Percentiles rank a stretch among this genome's conserved stretches.
Conservation (phyloP, 2,797 vertebrate species). For the Zenarchopterus dispar region DNA sequence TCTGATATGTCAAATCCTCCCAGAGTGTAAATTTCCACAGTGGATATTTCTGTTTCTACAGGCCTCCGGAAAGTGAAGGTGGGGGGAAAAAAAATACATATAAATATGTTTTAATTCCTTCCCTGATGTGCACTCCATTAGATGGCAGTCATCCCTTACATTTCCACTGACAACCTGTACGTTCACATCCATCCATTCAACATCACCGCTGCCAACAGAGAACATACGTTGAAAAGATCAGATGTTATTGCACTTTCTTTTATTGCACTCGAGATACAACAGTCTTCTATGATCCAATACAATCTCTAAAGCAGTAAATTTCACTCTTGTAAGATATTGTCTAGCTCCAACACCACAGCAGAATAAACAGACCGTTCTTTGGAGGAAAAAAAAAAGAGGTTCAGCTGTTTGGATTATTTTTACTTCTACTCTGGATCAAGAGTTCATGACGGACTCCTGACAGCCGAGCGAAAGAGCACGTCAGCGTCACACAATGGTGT, state of each 20-base stretch:
- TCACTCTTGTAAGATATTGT: constrained; percentile 36
- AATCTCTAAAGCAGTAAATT: constrained; percentile 53
- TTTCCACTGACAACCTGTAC: neutral
- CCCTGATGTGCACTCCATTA: constrained; percentile 8
- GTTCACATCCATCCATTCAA: too few relatives aligned
- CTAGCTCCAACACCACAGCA: constrained; percentile 53
- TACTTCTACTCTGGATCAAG: constrained; percentile 29
- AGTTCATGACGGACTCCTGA: constrained; percentile 5
- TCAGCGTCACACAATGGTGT: constrained; percentile 1
- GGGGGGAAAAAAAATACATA: too few relatives aligned
- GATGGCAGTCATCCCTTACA: constrained; percentile 16
- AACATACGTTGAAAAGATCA: constrained; percentile 20
- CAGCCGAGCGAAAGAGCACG: constrained; percentile 13
- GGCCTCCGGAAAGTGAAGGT: too few relatives aligned
- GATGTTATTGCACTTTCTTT: constrained; percentile 78
- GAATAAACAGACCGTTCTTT: constrained; percentile 52
- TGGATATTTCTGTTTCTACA: too few relatives aligned
- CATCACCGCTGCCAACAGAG: constrained; percentile 5
- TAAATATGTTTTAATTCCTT: too few relatives aligned
- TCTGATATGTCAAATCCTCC: too few relatives aligned
- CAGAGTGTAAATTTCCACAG: too few relatives aligned
- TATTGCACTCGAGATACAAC: constrained; percentile 84
- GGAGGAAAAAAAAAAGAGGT: constrained; percentile 14
- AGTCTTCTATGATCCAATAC: constrained; percentile 68
- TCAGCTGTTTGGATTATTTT: constrained; percentile 26